Percentiles rank a stretch among this genome's conserved stretches.
Evolutionary conservation across 64 coral and sea anemone genomes (phyloP).

Genomic region (Actinia tenebrosa): DNA sequence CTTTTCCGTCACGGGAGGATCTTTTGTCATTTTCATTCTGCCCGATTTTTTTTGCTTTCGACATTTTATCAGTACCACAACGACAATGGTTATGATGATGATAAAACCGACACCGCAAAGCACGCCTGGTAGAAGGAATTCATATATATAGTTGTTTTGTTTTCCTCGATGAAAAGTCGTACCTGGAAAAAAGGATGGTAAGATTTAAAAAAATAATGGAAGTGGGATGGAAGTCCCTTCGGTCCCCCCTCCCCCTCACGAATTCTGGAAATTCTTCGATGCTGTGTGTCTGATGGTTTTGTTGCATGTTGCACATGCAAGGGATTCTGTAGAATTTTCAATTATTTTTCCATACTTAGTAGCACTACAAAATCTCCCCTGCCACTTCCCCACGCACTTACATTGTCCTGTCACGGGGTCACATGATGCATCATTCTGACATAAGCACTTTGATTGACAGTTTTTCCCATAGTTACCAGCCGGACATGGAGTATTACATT

Average conservation of each 20-base stretch:
- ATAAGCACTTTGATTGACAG: conserved; percentile 69
- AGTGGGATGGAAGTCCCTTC: too few species aligned
- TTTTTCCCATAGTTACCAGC: conserved; percentile 83
- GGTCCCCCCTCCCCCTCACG: too few species aligned
- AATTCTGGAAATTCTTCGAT: too few species aligned
- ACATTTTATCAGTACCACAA: neutral
- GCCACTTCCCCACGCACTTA: conserved; percentile 83
- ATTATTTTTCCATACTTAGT: conserved; percentile 44
- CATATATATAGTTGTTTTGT: neutral
- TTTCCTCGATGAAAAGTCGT: too few species aligned
- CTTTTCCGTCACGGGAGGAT: neutral
- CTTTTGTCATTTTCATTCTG: neutral
- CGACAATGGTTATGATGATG: neutral
- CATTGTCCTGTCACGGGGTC: conserved; percentile 66
- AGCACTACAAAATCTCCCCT: conserved; percentile 56
- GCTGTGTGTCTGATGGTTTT: too few species aligned
- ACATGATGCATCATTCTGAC: conserved; percentile 81
- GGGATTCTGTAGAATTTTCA: too few species aligned
- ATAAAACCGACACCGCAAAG: neutral
- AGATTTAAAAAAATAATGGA: too few species aligned
- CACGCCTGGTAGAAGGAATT: neutral
- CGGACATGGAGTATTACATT: conserved; percentile 70
- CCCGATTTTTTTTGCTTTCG: neutral
- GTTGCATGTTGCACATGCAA: too few species aligned
- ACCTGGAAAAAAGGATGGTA: too few species aligned